Percentiles rank a stretch among this genome's conserved stretches.
These are phyloP conservation scores for Capricornis sumatraensis DNA, from an alignment of 2,113 vertebrate genomes.

Conservation along the genomic window DNA sequence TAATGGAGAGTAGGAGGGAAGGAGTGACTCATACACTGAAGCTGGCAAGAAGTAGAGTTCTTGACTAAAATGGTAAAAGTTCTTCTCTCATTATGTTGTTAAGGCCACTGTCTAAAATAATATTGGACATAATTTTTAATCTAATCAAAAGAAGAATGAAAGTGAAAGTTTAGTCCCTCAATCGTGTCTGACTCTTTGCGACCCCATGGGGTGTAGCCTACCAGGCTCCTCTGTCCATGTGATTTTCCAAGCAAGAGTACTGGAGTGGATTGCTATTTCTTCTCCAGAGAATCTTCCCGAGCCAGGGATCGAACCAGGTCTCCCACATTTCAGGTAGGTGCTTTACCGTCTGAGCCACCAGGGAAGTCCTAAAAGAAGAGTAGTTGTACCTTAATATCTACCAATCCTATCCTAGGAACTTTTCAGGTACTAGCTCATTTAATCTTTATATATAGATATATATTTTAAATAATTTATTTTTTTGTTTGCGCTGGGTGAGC, in stretches of 20 bases:
- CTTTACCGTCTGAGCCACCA: not conserved
- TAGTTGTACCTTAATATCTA: not conserved
- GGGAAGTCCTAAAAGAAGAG: not conserved
- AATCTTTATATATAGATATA: not conserved
- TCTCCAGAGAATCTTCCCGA: not conserved
- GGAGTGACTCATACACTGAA: not conserved
- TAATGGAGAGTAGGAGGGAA: too few relatives aligned
- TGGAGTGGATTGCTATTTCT: not conserved
- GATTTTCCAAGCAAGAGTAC: not conserved
- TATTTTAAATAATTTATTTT: not conserved
- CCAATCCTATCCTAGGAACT: not conserved
- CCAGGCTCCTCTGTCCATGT: not conserved
- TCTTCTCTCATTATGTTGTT: not conserved
- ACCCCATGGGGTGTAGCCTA: not conserved
- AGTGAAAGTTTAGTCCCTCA: not conserved
- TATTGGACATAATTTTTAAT: not conserved
- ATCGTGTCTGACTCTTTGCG: not conserved
- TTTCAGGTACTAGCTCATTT: not conserved
- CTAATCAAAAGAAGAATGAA: not conserved
- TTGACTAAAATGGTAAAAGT: not conserved
- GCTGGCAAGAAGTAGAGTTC: not conserved
- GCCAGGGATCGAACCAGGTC: not conserved
- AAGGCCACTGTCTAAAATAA: not conserved
- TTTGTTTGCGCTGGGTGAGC: not conserved
- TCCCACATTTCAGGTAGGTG: not conserved